phyloP scores from a whole-genome alignment of 2,113 vertebrate genomes.

The Heloderma charlesbogerti region DNA sequence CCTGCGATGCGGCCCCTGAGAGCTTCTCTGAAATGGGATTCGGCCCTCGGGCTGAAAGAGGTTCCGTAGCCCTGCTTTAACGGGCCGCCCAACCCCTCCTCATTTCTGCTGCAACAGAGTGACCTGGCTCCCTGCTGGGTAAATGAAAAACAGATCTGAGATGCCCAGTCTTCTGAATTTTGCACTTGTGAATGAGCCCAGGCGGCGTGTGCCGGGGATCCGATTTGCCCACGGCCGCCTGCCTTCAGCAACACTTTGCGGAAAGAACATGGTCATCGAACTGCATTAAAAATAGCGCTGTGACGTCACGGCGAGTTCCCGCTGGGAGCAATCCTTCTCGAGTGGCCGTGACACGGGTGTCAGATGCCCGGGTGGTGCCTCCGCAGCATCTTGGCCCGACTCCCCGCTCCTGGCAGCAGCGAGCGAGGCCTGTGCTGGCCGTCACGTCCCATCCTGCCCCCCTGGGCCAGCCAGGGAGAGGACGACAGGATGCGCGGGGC shows the following conservation, averaged over 20 bases:
- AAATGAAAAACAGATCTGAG: background rate
- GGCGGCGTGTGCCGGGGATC: no score
- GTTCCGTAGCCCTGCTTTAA: no score
- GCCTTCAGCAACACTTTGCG: background rate
- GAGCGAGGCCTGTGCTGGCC: constrained; percentile 77
- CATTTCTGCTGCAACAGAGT: no score
- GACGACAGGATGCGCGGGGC: constrained; percentile 84
- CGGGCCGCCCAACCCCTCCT: no score
- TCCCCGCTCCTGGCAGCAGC: constrained; percentile 77
- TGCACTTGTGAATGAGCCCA: background rate
- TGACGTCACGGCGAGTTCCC: background rate
- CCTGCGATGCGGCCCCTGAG: no score
- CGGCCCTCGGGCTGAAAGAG: no score
- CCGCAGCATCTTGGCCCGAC: constrained; percentile 67
- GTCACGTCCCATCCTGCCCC: constrained; percentile 84
- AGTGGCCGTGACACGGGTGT: background rate
- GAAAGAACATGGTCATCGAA: background rate
- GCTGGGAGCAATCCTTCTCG: background rate
- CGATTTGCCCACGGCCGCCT: no score
- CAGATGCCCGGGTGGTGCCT: constrained; percentile 30
- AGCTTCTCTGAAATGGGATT: no score
- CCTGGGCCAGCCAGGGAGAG: constrained; percentile 81
- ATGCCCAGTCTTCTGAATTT: background rate
- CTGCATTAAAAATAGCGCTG: no score
- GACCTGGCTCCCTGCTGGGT: no score